Evolutionary conservation across 2,113 vertebrate species (phyloP).

Genomic region (Podocnemis expansa): DNA sequence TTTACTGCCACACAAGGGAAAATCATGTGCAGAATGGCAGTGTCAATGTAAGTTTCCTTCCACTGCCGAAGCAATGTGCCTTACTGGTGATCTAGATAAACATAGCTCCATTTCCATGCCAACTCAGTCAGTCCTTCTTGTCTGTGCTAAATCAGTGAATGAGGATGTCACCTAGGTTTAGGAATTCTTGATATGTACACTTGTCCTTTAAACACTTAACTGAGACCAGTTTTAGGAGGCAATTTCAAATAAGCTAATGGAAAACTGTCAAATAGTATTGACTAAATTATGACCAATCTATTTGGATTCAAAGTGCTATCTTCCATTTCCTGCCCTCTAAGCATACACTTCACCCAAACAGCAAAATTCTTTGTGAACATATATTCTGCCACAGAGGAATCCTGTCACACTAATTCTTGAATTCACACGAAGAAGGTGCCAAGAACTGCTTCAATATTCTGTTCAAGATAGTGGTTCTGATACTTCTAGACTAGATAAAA

Average conservation of each 20-base stretch:
- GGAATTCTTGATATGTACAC: not conserved
- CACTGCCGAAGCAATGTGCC: not conserved
- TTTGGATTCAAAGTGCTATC: not conserved
- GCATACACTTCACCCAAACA: not conserved
- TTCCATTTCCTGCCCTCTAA: not conserved
- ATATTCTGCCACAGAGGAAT: not conserved
- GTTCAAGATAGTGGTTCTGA: not conserved
- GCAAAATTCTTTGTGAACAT: not conserved
- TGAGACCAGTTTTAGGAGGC: not conserved
- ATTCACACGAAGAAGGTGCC: not conserved
- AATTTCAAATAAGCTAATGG: not conserved
- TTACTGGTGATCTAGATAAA: not conserved
- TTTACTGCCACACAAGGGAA: not conserved
- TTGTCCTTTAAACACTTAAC: not conserved
- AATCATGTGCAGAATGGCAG: not conserved
- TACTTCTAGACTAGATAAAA: not conserved
- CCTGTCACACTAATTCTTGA: not conserved
- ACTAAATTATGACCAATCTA: not conserved
- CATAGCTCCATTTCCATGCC: not conserved
- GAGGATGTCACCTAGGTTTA: not conserved
- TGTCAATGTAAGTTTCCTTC: not conserved
- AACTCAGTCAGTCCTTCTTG: not conserved
- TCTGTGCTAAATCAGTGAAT: not conserved
- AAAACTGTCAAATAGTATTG: not conserved
- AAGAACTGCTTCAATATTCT: not conserved